phyloP scores from a whole-genome alignment of 2,797 vertebrate genomes.

The Paramormyrops hopkinsi region DNA sequence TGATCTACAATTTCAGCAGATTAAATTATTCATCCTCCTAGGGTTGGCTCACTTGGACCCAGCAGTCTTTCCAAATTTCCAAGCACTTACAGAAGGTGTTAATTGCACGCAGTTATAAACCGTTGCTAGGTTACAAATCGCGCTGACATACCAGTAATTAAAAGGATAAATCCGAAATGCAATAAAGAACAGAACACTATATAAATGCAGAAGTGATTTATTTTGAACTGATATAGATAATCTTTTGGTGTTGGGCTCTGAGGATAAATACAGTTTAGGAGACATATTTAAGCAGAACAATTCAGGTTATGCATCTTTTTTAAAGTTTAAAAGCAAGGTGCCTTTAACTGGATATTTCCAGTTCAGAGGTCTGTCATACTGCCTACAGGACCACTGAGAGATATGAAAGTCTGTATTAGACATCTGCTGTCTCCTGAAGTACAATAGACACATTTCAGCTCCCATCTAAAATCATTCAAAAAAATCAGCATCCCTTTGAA shows the following conservation, averaged over 20 bases:
- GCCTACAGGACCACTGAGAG: neutral
- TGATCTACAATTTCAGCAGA: constrained; percentile 4
- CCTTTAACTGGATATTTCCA: neutral
- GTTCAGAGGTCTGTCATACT: neutral
- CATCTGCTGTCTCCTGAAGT: neutral
- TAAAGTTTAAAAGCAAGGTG: neutral
- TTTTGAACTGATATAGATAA: neutral
- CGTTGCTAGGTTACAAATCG: neutral
- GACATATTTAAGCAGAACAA: neutral
- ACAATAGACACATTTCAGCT: neutral
- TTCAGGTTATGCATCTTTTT: neutral
- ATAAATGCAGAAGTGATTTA: neutral
- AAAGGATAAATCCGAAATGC: neutral
- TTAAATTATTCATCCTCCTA: neutral
- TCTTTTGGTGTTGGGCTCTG: neutral
- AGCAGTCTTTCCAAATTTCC: neutral
- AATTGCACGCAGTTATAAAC: neutral
- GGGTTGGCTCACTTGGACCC: neutral
- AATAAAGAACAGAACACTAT: neutral
- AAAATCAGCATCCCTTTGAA: neutral
- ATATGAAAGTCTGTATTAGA: neutral
- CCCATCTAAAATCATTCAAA: neutral
- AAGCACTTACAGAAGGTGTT: neutral
- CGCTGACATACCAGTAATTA: neutral
- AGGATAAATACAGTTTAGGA: neutral